A percentile compares a stretch with the other conserved stretches of the same genome.
Evolutionary conservation across 2,888 invertebrate species (phyloP).

Genomic region (Pilophorus perplexus): DNA sequence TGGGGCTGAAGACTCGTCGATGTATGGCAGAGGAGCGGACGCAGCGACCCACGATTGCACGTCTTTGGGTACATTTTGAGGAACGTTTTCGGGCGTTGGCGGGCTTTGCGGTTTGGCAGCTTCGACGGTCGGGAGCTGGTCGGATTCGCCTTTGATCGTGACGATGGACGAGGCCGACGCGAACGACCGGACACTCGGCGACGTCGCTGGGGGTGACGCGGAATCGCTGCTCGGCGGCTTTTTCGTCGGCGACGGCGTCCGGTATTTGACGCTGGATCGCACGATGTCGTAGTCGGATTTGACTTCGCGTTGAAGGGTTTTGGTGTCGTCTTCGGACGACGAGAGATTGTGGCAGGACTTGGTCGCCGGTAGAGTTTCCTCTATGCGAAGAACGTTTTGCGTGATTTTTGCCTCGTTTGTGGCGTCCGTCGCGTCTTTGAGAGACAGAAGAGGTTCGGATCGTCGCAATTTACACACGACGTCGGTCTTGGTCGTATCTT

Average conservation of each 20-base stretch:
- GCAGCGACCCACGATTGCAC: no score
- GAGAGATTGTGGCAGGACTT: neutral
- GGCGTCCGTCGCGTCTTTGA: neutral
- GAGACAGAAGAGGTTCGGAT: conserved; percentile 2
- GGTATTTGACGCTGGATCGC: neutral
- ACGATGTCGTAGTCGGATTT: neutral
- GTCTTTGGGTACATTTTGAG: neutral
- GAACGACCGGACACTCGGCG: conserved; percentile 4
- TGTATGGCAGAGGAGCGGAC: conserved; percentile 4
- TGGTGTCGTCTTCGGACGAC: neutral
- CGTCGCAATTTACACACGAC: neutral
- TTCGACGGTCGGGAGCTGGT: neutral
- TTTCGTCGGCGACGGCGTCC: neutral
- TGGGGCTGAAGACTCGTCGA: conserved; percentile 14
- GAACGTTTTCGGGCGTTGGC: neutral
- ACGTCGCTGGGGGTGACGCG: neutral
- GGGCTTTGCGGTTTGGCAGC: no score
- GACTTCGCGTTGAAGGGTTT: neutral
- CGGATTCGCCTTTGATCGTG: neutral
- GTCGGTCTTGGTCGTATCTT: neutral
- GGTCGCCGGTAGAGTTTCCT: neutral
- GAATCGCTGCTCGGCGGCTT: neutral
- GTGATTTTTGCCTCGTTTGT: neutral
- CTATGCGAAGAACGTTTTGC: no score
- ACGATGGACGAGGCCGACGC: neutral